Conservation (phyloP, 2,888 invertebrate species). For the Acanthoscelides obtectus region DNA sequence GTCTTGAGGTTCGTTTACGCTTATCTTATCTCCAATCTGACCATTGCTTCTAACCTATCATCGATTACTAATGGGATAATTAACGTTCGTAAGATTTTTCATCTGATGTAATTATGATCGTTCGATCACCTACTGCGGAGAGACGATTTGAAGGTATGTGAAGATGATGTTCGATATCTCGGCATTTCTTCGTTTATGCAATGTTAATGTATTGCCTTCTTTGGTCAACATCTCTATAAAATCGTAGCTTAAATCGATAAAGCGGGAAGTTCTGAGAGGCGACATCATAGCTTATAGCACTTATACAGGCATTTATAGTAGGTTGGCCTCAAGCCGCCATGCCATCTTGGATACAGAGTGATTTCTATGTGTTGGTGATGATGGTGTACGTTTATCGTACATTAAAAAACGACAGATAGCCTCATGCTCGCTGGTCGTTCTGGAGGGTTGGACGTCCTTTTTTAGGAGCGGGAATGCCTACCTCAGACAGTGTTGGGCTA, state of each 20-base stretch:
- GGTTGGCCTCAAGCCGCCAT: background rate
- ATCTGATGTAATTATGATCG: background rate
- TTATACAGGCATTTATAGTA: too few species aligned
- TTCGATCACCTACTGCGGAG: background rate
- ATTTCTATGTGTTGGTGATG: background rate
- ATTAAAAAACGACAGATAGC: too few species aligned
- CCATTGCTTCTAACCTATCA: background rate
- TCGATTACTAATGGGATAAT: background rate
- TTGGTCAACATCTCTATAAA: background rate
- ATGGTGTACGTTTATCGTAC: too few species aligned
- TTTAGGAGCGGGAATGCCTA: too few species aligned
- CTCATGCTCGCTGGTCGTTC: too few species aligned
- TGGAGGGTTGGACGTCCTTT: too few species aligned
- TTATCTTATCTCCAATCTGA: background rate
- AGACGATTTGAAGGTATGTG: constrained; percentile 3
- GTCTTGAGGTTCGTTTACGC: background rate
- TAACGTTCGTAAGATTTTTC: background rate
- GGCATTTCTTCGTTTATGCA: constrained; percentile 1
- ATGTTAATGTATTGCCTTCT: background rate
- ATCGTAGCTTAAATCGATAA: background rate
- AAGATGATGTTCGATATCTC: background rate
- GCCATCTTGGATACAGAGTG: background rate
- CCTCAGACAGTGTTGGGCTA: too few species aligned
- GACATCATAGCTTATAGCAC: background rate
- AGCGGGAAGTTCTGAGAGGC: background rate